phyloP scores from a whole-genome alignment of 2,888 invertebrate species.

The Drosophila algonquin region DNA sequence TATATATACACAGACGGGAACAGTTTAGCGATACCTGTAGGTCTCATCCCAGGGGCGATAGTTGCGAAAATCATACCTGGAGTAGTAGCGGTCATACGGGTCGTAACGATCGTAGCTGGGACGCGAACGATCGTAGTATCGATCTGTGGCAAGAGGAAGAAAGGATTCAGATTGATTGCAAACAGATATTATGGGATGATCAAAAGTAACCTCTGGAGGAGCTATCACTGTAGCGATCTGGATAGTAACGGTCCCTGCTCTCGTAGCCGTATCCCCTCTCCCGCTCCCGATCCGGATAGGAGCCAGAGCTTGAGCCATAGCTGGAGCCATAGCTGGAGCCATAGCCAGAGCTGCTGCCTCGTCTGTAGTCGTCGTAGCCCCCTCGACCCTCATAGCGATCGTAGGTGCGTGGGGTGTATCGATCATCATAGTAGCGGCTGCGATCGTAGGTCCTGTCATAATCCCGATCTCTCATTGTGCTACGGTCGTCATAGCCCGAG shows the following conservation, averaged over 20 bases:
- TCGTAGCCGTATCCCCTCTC: constrained; percentile 82
- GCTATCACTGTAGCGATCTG: constrained; percentile 74
- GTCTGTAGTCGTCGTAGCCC: constrained; percentile 68
- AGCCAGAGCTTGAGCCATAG: constrained; percentile 32
- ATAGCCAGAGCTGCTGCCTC: constrained; percentile 30
- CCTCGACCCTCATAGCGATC: constrained; percentile 77
- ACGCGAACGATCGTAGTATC: constrained; percentile 79
- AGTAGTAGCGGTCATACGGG: constrained; percentile 81
- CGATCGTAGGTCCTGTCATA: constrained; percentile 74
- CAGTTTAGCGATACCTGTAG: constrained; percentile 82
- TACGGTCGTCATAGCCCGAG: constrained; percentile 80
- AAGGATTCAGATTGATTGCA: background rate
- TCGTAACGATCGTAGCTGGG: constrained; percentile 77
- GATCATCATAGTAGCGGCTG: constrained; percentile 66
- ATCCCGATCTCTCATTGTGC: constrained; percentile 65
- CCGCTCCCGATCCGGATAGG: constrained; percentile 71
- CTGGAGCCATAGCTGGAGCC: constrained; percentile 10
- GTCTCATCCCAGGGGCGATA: constrained; percentile 84
- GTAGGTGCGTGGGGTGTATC: constrained; percentile 68
- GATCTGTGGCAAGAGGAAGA: constrained; percentile 67
- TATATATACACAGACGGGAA: constrained; percentile 11
- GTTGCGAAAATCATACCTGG: constrained; percentile 83
- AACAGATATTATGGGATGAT: background rate
- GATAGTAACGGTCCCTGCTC: constrained; percentile 79
- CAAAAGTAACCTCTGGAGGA: constrained; percentile 50